Base-by-base conservation (phyloP, 2,797 vertebrate genomes). In the Etheostoma perlongum region DNA sequence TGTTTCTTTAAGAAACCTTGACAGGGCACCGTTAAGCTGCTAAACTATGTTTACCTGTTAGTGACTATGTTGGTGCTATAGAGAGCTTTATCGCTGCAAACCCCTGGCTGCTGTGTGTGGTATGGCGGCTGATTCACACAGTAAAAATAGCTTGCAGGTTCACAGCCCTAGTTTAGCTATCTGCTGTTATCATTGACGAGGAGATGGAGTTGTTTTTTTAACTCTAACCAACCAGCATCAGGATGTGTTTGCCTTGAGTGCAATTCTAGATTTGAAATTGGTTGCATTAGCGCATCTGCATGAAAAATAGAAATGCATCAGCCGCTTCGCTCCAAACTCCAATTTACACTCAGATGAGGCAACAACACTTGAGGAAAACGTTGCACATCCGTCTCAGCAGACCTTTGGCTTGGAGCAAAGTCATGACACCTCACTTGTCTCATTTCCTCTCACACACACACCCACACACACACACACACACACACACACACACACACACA, bases 211-310 rank as follows among this genome's bases (percentile, higher is more conserved):
- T 72, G 62, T 69, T 86, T 76, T 65, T 68, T 1, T 66, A 60
- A n/a, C 42, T 54, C 30, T 62, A 74, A 47, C 42, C 69, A 72
- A 70, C 46, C 76, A 14, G 19, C 54, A 36, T 33, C 49, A 25
- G 11, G 57, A 49, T 74, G 8, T 7, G 30, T 73, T 82, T 71
- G 81, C 84, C 85, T 67, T n/a, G 52, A 82, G 76, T 58, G 61
- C 42, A 76, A 16, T 61, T 77, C 73, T 59, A 0, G 16, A 59
- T 46, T 74, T 15, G 15, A 76, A 81, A 78, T 16, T 69, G 62
- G 75, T 64, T 59, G 59, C 79, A 67, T 85, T 76, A 52, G 55
- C 4, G 19, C 61, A 75, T 89, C 87, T 85, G 86, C 88, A 90
- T 85, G 70, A 75, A 80, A 74, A 92, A 76, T 58, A 73, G 79